Conservation (phyloP, 2,797 vertebrate genomes). For the Parambassis ranga region DNA sequence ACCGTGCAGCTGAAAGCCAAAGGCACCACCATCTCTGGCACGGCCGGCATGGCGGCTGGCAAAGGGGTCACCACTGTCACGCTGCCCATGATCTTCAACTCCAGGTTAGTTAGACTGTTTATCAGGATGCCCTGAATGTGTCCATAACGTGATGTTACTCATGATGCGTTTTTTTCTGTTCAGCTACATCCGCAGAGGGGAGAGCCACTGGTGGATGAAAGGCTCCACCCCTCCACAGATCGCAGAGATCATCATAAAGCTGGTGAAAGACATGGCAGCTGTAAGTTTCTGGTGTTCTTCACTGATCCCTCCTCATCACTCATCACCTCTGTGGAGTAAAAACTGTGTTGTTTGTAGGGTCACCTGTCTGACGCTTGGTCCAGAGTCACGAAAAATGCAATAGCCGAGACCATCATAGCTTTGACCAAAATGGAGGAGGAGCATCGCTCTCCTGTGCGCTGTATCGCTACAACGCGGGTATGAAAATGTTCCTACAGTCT, state of each 20-base stretch:
- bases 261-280: constrained; percentile 99
- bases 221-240: constrained; percentile 98
- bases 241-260: constrained; percentile 98
- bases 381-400: constrained; percentile 98
- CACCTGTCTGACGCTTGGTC: constrained; percentile 99
- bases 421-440: constrained; percentile 99
- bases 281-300: constrained; percentile 77
- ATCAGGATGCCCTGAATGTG: neutral
- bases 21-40: constrained; percentile 94
- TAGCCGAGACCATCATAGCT: constrained; percentile 99
- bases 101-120: constrained; percentile 81
- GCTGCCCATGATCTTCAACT: constrained; percentile 99
- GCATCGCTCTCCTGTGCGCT: constrained; percentile 94
- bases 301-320: neutral
- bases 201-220: constrained; percentile 99
- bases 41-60: constrained; percentile 90
- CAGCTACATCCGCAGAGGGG: constrained; percentile 95
- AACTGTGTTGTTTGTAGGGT: constrained; percentile 79
- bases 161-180: neutral
- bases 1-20: constrained; percentile 99
- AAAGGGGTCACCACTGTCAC: constrained; percentile 99
- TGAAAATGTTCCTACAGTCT: neutral
- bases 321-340: neutral
- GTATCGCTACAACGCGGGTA: constrained; percentile 97
- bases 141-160: no score